Base-by-base conservation (phyloP, 2,113 vertebrate species). In the Aramus guarauna region DNA sequence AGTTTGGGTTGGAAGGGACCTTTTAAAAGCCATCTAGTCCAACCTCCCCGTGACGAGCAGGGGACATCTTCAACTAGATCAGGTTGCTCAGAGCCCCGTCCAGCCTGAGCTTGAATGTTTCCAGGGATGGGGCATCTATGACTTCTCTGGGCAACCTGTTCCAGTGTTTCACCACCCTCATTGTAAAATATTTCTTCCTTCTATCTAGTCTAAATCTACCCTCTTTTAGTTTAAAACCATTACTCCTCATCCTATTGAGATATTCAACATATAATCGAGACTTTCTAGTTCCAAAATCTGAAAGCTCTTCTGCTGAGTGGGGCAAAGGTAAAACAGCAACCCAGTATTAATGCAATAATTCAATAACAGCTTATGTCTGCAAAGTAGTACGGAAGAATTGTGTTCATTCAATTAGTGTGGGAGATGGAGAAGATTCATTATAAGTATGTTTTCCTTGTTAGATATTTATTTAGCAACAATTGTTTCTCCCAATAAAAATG, bases 371-470 rank as follows among this genome's bases (percentile, higher is more conserved):
- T 69, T 36, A 64, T 75, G 62, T 53, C 85, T 85, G 75, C 50
- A 80, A 80, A 88, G 22, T 21, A 75, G 74, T 39, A 37, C 45
- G 88, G 83, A 93, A 93, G 72, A 94, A 82, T 78, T 34, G 39
- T 89, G 43, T 48, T 90, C 27, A 82, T 87, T 93, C 68, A 80
- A 73, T 96, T 96, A 94, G 23, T 67, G 39, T 7, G 15, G 56
- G 56, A 78, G 75, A 75, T 92, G 71, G 79, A 79, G 45, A 95
- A 96, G 30, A 71, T 63, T 63, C n/a, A 53, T 68, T 36, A 55
- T 81, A 90, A 94, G 92, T 73, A 64, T 18, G 26, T 87, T 88
- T 92, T 96, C 67, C n/a, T 93, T 91, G 75, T 85, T 74, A 90
- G 52, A 39, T 6, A 41, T 67, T 82, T 90, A 88, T 81, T 88